phyloP scores from a whole-genome alignment of 1,140 invertebrate species.

The Drosophila repleta region DNA sequence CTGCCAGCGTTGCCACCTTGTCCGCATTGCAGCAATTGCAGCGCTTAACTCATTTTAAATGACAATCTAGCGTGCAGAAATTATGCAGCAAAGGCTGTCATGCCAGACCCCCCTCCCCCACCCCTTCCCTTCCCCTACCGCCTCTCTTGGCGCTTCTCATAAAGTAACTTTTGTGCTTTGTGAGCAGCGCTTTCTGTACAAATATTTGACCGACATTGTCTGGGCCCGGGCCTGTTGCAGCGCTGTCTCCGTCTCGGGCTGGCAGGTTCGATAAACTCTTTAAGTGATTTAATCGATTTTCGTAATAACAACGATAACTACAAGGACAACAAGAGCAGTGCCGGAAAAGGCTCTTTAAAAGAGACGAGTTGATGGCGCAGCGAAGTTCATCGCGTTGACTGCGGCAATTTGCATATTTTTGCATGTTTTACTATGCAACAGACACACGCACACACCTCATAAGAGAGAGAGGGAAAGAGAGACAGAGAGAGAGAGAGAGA shows the following conservation, averaged over 20 bases:
- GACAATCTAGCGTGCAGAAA: conserved; percentile 82
- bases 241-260: neutral
- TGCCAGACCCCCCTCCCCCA: neutral
- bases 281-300: conserved; percentile 70
- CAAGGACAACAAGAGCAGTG: conserved; percentile 4
- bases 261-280: conserved; percentile 74
- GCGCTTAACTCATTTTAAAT: conserved; percentile 81
- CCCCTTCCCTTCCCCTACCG: too few relatives aligned
- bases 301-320: conserved; percentile 8
- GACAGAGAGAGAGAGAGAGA: too few relatives aligned
- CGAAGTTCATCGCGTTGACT: conserved; percentile 79
- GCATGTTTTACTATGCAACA: conserved; percentile 75
- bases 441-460: conserved; percentile 50
- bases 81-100: conserved; percentile 51
- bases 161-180: conserved; percentile 17
- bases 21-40: conserved; percentile 75
- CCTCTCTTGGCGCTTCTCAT: conserved; percentile 16
- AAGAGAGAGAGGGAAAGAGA: too few relatives aligned
- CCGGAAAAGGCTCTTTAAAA: conserved; percentile 70
- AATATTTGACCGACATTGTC: conserved; percentile 48
- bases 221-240: neutral
- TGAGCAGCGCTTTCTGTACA: conserved; percentile 15
- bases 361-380: conserved; percentile 57
- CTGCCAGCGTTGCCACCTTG: conserved; percentile 37
- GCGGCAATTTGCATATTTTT: conserved; percentile 80